phyloP scores from a whole-genome alignment of 2,113 vertebrate genomes.

The Elachura formosa region DNA sequence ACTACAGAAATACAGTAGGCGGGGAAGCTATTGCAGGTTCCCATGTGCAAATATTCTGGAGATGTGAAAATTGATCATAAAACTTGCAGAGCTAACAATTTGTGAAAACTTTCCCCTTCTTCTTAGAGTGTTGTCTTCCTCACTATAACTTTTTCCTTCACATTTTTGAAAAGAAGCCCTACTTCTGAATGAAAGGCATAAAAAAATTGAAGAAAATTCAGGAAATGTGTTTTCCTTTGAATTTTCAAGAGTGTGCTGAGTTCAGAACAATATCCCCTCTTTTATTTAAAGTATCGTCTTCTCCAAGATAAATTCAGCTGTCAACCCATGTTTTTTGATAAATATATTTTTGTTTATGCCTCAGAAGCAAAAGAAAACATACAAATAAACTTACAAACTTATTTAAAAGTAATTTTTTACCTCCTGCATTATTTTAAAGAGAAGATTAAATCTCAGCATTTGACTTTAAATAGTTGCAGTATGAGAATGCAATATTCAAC shows the following conservation, averaged over 20 bases:
- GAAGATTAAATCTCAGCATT: conserved; percentile 1
- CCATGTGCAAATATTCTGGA: neutral
- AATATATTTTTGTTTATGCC: neutral
- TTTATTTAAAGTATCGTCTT: neutral
- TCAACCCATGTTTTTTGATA: neutral
- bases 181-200: neutral
- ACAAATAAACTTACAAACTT: neutral
- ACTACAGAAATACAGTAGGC: neutral
- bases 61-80: neutral
- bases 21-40: neutral
- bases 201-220: neutral
- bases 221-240: neutral
- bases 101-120: neutral
- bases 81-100: neutral
- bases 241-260: neutral
- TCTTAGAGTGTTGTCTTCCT: neutral
- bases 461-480: neutral
- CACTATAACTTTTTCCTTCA: neutral
- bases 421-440: neutral
- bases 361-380: neutral
- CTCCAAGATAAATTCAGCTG: neutral
- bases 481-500: neutral
- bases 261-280: neutral
- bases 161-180: neutral
- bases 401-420: neutral